Conservation (phyloP, 2,888 invertebrate species). For the Cosmia pyralina region DNA sequence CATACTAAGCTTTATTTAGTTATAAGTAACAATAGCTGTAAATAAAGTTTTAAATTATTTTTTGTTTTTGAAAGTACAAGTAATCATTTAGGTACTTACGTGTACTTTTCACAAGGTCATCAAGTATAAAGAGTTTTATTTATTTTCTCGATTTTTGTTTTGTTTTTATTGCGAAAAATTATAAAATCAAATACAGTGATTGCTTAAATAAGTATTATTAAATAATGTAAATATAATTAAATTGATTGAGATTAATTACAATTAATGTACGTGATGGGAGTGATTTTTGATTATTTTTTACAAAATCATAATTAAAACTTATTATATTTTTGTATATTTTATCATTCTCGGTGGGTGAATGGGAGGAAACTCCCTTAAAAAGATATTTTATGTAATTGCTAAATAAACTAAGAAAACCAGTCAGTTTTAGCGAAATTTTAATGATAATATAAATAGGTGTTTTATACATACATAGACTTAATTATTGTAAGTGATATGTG, state of each 20-base stretch:
- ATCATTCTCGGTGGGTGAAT: constrained; percentile 78
- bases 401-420: constrained; percentile 78
- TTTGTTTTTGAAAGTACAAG: constrained; percentile 62
- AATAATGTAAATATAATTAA: constrained; percentile 64
- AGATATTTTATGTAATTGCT: constrained; percentile 66
- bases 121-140: constrained; percentile 18
- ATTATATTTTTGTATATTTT: constrained; percentile 60
- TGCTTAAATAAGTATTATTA: constrained; percentile 55
- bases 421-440: constrained; percentile 79
- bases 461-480: constrained; percentile 63
- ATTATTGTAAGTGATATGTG: constrained; percentile 58
- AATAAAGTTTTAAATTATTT: constrained; percentile 71
- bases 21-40: constrained; percentile 73
- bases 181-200: constrained; percentile 55
- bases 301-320: constrained; percentile 42
- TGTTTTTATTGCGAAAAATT: constrained; percentile 33
- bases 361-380: constrained; percentile 59
- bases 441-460: constrained; percentile 66
- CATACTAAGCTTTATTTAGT: constrained; percentile 83
- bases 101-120: constrained; percentile 46
- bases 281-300: constrained; percentile 52
- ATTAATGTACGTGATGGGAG: constrained; percentile 45
- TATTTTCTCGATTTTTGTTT: constrained; percentile 37
- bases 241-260: constrained; percentile 64
- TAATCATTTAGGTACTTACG: constrained; percentile 37